These are phyloP conservation scores for Acanthisitta chloris DNA, from an alignment of 2,113 vertebrate species.

Conservation along the genomic window DNA sequence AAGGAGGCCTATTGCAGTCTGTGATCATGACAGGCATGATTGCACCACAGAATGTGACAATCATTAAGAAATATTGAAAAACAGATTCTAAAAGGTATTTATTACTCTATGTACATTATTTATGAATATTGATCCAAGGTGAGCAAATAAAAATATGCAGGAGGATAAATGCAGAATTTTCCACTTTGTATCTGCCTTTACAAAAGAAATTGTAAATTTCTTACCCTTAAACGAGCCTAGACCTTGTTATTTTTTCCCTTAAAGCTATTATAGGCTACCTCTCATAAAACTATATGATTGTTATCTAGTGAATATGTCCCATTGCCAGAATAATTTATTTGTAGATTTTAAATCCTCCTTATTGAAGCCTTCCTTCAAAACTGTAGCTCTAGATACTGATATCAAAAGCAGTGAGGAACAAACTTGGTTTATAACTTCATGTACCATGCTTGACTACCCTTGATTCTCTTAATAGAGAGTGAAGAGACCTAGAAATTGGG, in stretches of 20 bases:
- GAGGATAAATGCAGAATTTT: neutral
- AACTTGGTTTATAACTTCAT: neutral
- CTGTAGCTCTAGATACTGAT: neutral
- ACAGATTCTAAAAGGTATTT: neutral
- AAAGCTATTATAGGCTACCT: neutral
- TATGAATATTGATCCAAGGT: neutral
- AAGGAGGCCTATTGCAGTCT: neutral
- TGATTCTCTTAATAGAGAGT: neutral
- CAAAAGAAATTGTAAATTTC: neutral
- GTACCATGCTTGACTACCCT: neutral
- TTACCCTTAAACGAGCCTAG: neutral
- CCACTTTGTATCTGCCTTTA: neutral
- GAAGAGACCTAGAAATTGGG: neutral
- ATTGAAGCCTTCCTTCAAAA: neutral
- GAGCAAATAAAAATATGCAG: neutral
- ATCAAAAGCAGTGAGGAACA: neutral
- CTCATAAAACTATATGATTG: neutral
- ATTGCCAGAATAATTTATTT: neutral
- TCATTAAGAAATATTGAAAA: neutral
- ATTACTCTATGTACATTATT: neutral
- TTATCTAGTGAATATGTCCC: neutral
- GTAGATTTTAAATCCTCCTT: neutral
- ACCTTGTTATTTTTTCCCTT: neutral
- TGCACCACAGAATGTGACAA: neutral
- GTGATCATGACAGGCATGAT: neutral